Base-by-base conservation (phyloP, 2,797 vertebrate species). In the Pangasius mekongensis region DNA sequence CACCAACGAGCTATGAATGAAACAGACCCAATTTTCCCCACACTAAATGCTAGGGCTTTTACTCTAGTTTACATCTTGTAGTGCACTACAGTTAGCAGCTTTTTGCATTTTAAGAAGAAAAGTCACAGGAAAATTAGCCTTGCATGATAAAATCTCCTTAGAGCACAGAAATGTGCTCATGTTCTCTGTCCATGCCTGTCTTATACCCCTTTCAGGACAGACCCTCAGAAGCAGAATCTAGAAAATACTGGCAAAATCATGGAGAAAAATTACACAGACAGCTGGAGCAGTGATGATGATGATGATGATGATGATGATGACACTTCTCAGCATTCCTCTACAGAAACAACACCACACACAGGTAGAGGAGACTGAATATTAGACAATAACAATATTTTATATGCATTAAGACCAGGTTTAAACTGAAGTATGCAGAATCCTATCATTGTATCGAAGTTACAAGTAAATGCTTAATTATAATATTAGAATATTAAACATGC, bases 261-360 rank as follows among this genome's bases (percentile, higher is more conserved):
- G 83, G 94, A 91, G 78, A 95, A 95, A 90, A 93, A 93, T 85
- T 92, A 95, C 76, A 93, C 96, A 89, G 95, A 95, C 2, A 94
- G 92, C 89, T 96, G 95, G 95, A 96, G 94, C 92, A 96, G 94
- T 69, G 97, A 97, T 86, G 96, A 98, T 22, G 95, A 96, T 39
- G 95, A 96, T 27, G 94, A 95, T 67, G 93, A 92, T 82, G 94
- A 95, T 16, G 80, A 43, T 43, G 58, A 64, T 43, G 80, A 83
- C 39, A 14, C 90, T 76, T 85, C 69, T 81, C 78, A 69, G 67
- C 71, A 56, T 64, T 86, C 78, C 58, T 33, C 73, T 64, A 47
- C 82, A 83, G 92, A 94, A 89, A 90, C 90, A 90, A 30, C 8
- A 81, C 85, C 92, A 80, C 86, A 93, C 81, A 93, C 92, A 95